These are phyloP conservation scores for Notothenia coriiceps DNA, from an alignment of 2,113 vertebrate genomes.

Conservation along the genomic window DNA sequence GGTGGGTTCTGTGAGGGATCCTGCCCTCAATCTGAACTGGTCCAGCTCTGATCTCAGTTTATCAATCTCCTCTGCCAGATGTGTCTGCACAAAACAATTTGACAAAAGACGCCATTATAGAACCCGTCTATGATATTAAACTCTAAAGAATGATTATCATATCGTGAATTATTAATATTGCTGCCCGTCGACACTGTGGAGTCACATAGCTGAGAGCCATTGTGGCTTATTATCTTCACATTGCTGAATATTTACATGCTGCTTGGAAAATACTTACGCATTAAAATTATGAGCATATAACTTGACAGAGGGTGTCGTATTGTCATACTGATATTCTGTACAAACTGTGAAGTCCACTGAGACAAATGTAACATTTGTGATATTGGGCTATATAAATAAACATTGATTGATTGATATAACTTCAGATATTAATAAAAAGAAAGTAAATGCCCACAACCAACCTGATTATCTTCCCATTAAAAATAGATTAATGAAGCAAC, in stretches of 20 bases:
- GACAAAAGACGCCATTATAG: conserved; percentile 5
- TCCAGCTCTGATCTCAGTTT: conserved; percentile 95
- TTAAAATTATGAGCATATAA: conserved; percentile 47
- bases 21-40: conserved; percentile 92
- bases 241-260: background rate
- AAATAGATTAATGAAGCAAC: conserved; percentile 9
- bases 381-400: no score
- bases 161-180: background rate
- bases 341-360: no score
- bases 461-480: conserved; percentile 38
- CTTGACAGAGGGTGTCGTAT: no score
- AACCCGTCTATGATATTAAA: background rate
- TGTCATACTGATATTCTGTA: no score
- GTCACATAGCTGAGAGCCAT: background rate
- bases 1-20: conserved; percentile 94
- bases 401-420: no score
- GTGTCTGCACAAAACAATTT: conserved; percentile 84
- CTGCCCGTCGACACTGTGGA: background rate
- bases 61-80: conserved; percentile 95
- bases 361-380: no score
- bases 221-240: background rate
- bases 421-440: conserved; percentile 36
- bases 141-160: conserved; percentile 1
- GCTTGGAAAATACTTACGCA: background rate
- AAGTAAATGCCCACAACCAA: conserved; percentile 10